Evolutionary conservation across 92 coral and sea anemone species (phyloP), one percentile per base, ranked within the genome.

Genomic region (Parazoanthus atlanticus): DNA sequence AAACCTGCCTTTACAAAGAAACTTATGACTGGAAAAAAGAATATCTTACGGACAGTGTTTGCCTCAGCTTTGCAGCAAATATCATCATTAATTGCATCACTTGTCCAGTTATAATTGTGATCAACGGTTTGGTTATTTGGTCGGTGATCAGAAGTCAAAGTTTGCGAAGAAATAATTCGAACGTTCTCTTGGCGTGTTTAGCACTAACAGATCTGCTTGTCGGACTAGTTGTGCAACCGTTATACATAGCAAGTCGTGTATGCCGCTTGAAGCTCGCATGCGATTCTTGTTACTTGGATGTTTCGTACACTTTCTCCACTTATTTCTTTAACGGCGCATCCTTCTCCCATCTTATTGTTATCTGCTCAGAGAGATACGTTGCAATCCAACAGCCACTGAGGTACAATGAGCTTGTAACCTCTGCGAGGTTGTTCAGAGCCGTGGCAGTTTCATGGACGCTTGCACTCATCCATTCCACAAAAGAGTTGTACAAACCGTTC

Each of bases 381-480:
- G 78, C 78, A 32, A 74, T 74, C 38, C 78, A 74, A 74, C 46
- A 74, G 9, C 34, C 78, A 15, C 8, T 74, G 8, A 28, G 46
- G n/a, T 74, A 74, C 46, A 13, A 74, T 74, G 46, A 10, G 25
- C 78, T 74, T 74, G 78, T 74, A 7, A 74, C 78, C n/a, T 74
- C 43, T 1, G 26, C 34, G 9, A 74, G 6, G 38, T 8, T 74
- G 78, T 12, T 74, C 41, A 13, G 21, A 15, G 78, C 78, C 46
- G n/a, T 74, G 21, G 78, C 25, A 40, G 47, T 32, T 21, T 7
- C 78, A 32, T 74, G 78, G 78, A 31, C 26, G 34, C 16, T 70
- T 26, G 16, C 75, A 31, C 75, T 70, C 16, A 26, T 26, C 5
- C 5, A 13, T 7, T 70, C 75, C 8, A 13, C 33, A 26, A 70